A percentile compares a stretch with the other conserved stretches of the same genome.
Evolutionary conservation across 2,888 invertebrate species (phyloP).

Genomic region (Bembecia ichneumoniformis): DNA sequence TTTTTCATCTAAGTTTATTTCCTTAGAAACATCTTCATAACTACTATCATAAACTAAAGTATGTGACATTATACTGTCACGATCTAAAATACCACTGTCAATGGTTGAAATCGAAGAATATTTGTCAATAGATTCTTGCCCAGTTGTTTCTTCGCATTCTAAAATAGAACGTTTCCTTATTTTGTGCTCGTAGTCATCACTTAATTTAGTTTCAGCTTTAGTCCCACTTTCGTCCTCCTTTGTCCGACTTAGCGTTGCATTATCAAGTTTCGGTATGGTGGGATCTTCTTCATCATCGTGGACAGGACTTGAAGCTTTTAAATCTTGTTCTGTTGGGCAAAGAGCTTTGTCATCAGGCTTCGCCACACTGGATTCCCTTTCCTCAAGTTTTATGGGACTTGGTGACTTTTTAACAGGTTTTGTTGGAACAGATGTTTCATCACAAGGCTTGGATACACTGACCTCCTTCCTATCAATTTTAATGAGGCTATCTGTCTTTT

Average conservation of each 20-base stretch:
- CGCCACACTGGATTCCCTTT: neutral
- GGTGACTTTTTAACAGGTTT: constrained; percentile 2
- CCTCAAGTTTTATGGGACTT: neutral
- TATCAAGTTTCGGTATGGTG: neutral
- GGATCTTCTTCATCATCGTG: neutral
- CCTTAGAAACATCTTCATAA: constrained; percentile 58
- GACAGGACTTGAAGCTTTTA: neutral
- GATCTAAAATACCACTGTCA: constrained; percentile 30
- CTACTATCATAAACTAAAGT: constrained; percentile 39
- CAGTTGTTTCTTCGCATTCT: constrained; percentile 11
- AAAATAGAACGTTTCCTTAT: constrained; percentile 7
- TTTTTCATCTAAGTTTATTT: constrained; percentile 60
- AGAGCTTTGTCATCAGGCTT: neutral
- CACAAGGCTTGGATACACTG: neutral
- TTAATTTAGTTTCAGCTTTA: neutral
- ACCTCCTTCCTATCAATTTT: too few species aligned
- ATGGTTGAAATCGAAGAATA: constrained; percentile 24
- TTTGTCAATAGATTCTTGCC: constrained; percentile 16
- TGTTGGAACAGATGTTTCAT: constrained; percentile 6
- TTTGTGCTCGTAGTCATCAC: constrained; percentile 13
- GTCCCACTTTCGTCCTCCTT: neutral
- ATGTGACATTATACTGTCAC: constrained; percentile 23
- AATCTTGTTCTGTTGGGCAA: neutral
- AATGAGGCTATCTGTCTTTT: neutral
- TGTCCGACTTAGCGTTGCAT: neutral